These are phyloP conservation scores for Bubalus kerabau DNA, from an alignment of 2,113 vertebrate species.

Conservation along the genomic window DNA sequence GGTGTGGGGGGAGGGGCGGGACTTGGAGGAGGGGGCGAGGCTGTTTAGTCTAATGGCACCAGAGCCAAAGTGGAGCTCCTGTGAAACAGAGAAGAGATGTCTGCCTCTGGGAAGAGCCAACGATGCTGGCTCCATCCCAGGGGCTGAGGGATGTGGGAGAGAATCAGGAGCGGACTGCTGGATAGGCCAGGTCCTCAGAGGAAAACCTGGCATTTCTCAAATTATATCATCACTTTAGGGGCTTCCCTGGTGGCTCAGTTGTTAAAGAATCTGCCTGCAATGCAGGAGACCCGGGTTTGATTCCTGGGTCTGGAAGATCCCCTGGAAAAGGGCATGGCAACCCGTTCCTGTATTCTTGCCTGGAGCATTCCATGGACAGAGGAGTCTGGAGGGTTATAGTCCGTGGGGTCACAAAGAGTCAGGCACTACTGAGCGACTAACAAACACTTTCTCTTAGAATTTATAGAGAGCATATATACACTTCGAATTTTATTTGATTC, in stretches of 20 bases:
- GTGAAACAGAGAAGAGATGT: not conserved
- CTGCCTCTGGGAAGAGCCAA: not conserved
- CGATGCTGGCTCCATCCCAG: no score
- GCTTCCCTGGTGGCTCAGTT: not conserved
- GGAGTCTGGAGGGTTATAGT: not conserved
- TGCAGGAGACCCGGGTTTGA: not conserved
- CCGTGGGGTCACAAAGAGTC: not conserved
- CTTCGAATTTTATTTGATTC: not conserved
- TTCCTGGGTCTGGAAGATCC: not conserved
- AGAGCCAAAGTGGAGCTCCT: not conserved
- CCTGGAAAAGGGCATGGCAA: not conserved
- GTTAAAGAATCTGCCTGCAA: not conserved
- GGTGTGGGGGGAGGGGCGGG: accelerated
- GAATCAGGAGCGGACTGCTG: not conserved
- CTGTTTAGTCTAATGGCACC: not conserved
- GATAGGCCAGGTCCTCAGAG: not conserved
- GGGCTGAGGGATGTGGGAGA: not conserved
- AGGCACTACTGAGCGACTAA: not conserved
- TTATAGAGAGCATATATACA: not conserved
- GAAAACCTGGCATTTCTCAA: not conserved
- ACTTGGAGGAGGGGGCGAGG: not conserved
- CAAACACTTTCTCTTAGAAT: not conserved
- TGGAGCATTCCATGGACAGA: not conserved
- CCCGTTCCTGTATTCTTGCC: not conserved
- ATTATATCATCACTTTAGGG: not conserved